These are phyloP conservation scores for Gallinago nigripennis DNA, from an alignment of 2,797 vertebrate species.

Conservation along the genomic window DNA sequence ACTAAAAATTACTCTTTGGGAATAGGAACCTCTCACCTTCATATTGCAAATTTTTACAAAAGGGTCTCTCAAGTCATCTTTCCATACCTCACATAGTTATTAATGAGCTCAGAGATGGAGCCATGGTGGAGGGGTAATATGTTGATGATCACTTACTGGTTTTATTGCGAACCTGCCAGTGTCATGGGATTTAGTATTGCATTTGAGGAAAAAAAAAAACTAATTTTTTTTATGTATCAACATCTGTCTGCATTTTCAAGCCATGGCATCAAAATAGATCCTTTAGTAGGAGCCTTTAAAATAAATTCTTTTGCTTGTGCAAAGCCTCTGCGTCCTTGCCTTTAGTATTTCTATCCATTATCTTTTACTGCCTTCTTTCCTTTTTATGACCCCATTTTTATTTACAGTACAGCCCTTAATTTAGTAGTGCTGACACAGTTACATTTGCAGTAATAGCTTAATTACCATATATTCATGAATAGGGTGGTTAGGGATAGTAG, in stretches of 20 bases:
- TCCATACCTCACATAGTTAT: background rate
- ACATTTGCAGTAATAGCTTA: slow-evolving; percentile 65
- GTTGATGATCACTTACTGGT: background rate
- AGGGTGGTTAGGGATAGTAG: slow-evolving; percentile 54
- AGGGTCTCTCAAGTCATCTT: background rate
- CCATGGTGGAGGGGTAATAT: background rate
- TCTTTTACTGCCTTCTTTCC: slow-evolving; percentile 25
- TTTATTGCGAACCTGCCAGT: background rate
- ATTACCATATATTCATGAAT: slow-evolving; percentile 70
- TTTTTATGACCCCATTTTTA: slow-evolving; percentile 63
- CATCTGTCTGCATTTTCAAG: background rate
- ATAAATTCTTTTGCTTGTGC: background rate
- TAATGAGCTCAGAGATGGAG: background rate
- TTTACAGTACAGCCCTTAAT: slow-evolving; percentile 69
- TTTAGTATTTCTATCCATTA: slow-evolving; percentile 13
- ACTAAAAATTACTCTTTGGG: background rate
- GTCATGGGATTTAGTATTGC: background rate
- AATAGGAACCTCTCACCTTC: background rate
- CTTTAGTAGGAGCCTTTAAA: background rate
- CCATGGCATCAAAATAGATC: background rate
- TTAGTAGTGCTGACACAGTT: slow-evolving; percentile 62
- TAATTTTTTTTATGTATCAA: background rate
- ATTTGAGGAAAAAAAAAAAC: background rate
- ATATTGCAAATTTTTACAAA: background rate
- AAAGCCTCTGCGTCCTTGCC: background rate